A percentile compares a stretch with the other conserved stretches of the same genome.
Evolutionary conservation across 2,797 vertebrate species (phyloP).

Genomic region (Sebastes paucispinis): DNA sequence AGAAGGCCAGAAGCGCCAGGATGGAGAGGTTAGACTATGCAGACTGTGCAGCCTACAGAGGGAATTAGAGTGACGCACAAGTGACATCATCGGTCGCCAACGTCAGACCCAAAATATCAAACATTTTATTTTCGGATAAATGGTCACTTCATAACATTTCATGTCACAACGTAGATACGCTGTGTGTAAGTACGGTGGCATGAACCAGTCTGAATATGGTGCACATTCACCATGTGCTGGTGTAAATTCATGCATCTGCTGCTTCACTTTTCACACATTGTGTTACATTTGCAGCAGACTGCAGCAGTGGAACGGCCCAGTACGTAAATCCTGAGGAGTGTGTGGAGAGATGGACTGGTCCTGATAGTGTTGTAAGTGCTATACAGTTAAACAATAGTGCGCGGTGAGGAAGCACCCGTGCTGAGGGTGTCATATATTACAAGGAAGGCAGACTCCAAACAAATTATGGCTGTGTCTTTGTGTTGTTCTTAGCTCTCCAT

Average conservation of each 20-base stretch:
- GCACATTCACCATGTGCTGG: not conserved
- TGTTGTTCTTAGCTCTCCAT: conserved; percentile 82
- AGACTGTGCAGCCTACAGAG: not conserved
- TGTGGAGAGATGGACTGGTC: conserved; percentile 68
- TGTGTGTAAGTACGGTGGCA: not conserved
- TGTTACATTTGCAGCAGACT: conserved; percentile 48
- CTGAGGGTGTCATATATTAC: conserved; percentile 83
- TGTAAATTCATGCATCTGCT: conserved; percentile 19
- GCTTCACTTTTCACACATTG: conserved; percentile 30
- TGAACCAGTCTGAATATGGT: not conserved
- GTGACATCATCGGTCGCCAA: not conserved
- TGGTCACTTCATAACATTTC: not conserved
- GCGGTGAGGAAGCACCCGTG: conserved; percentile 72
- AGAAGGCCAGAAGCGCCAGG: not conserved
- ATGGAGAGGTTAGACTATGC: no score
- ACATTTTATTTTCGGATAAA: not conserved
- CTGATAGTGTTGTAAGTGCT: conserved; percentile 80
- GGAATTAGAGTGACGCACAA: not conserved
- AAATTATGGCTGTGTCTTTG: conserved; percentile 85
- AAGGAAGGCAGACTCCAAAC: conserved; percentile 83
- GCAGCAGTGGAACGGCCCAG: conserved; percentile 52
- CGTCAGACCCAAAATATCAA: not conserved
- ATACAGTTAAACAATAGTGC: conserved; percentile 81
- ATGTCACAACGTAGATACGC: not conserved
- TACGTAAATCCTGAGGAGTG: conserved; percentile 76